Base-by-base conservation (phyloP, 2,797 vertebrate genomes). In the Pampus argenteus region DNA sequence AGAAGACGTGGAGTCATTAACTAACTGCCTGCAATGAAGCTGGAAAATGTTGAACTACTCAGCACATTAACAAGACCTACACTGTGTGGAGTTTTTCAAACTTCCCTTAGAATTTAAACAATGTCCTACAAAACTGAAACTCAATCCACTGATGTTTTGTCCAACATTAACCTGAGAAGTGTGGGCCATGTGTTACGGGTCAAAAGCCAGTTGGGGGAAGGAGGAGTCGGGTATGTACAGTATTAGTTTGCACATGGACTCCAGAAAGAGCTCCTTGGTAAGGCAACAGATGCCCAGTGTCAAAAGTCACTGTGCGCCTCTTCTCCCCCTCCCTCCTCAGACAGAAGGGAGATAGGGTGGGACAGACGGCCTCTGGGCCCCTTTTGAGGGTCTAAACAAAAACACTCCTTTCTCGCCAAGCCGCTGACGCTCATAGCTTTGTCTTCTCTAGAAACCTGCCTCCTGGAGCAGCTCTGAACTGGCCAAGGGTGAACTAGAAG, bases 241-340 rank as follows among this genome's bases (percentile, higher is more conserved):
- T 87, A 75, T 83, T 87, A 76, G 61, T 81, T 84, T 82, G 82
- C 68, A 75, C 68, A 74, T 28, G 38, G 69, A 67, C 71, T 63
- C 40, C 47, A 80, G 62, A 74, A 65, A 68, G 68, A 66, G 66
- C 23, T 54, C 28, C 70, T 74, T 74, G 63, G 76, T 86, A 69
- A 82, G 79, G 70, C 68, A 86, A 76, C 86, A 89, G 90, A 89
- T 89, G 87, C 86, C 79, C 2, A 22, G 52, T 88, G 87, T 88
- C 88, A 88, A 78, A 91, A 86, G 79, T 86, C 86, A 85, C 65
- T 3, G 9, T 1, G 17, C 25, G 7, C 36, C 66, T 58, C 56
- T n/a, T 26, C 31, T 66, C 51, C 28, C 48, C 54, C 20, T 40
- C 68, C 31, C 61, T 47, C 31, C 36, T 26, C 47, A 72, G 71